phyloP scores from a whole-genome alignment of 1,140 invertebrate species.

The Chironomus tepperi region DNA sequence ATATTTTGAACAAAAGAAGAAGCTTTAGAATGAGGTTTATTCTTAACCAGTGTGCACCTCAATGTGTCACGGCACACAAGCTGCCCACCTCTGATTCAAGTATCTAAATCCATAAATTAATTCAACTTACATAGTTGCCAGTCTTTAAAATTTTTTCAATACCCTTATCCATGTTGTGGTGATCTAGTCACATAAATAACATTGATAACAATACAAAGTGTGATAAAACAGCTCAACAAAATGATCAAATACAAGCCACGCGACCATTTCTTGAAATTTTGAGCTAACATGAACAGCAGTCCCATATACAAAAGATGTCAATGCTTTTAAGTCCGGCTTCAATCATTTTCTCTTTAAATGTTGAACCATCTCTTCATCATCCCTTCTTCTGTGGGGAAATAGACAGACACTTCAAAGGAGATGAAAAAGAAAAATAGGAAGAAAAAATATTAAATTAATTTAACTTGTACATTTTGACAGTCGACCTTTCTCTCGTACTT shows the following conservation, averaged over 20 bases:
- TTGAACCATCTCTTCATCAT: slow-evolving; percentile 84
- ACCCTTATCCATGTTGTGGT: slow-evolving; percentile 85
- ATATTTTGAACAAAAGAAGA: too few species aligned
- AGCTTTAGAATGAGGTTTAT: too few species aligned
- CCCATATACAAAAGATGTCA: slow-evolving; percentile 94
- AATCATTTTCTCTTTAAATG: slow-evolving; percentile 74
- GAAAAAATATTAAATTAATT: slow-evolving; percentile 52
- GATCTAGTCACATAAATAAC: slow-evolving; percentile 95
- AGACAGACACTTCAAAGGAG: slow-evolving; percentile 76
- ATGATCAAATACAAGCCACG: slow-evolving; percentile 90
- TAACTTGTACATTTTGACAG: slow-evolving; percentile 45
- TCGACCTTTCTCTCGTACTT: slow-evolving; percentile 23
- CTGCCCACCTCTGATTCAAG: too few species aligned
- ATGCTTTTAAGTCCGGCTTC: slow-evolving; percentile 67
- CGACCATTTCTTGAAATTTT: slow-evolving; percentile 84
- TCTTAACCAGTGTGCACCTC: too few species aligned
- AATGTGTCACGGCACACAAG: too few species aligned
- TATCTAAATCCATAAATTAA: too few species aligned
- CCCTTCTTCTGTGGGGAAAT: slow-evolving; percentile 79
- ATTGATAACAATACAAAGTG: slow-evolving; percentile 94
- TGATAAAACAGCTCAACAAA: slow-evolving; percentile 98
- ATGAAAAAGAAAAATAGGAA: slow-evolving; percentile 49
- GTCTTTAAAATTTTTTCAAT: slow-evolving; percentile 77
- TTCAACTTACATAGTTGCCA: slow-evolving; percentile 84
- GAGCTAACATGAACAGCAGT: slow-evolving; percentile 87